Evolutionary conservation across 2,888 invertebrate species (phyloP).

Genomic region (Vandiemenella viatica): DNA sequence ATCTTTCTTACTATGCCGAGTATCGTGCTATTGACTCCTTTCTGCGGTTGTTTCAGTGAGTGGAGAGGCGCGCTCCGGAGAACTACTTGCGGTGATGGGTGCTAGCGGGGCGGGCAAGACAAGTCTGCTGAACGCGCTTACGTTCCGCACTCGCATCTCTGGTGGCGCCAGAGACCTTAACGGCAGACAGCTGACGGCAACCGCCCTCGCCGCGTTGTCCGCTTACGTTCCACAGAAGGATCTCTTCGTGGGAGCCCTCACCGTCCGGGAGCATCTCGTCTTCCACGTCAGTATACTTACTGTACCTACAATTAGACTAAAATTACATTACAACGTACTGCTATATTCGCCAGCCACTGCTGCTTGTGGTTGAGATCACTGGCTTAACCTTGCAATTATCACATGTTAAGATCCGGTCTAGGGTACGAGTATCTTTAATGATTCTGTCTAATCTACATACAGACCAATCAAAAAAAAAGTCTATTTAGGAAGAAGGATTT

Average conservation of each 20-base stretch:
- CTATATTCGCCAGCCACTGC: neutral
- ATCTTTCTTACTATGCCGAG: too few relatives aligned
- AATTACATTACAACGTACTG: too few relatives aligned
- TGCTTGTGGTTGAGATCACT: too few relatives aligned
- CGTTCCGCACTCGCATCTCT: conserved; percentile 49
- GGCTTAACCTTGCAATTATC: too few relatives aligned
- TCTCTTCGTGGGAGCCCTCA: conserved; percentile 64
- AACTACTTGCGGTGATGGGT: conserved; percentile 67
- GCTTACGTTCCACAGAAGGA: conserved; percentile 74
- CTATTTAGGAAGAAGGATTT: too few relatives aligned
- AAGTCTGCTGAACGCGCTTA: conserved; percentile 59
- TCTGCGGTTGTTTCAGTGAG: conserved; percentile 52
- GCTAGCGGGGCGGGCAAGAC: conserved; percentile 65
- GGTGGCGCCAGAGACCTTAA: conserved; percentile 49
- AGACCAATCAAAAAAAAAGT: too few relatives aligned
- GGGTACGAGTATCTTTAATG: too few relatives aligned
- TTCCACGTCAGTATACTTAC: conserved; percentile 64
- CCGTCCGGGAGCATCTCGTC: conserved; percentile 73
- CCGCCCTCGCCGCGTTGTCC: conserved; percentile 57
- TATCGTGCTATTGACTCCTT: too few relatives aligned
- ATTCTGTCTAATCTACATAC: too few relatives aligned
- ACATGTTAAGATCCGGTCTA: too few relatives aligned
- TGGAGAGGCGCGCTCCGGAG: conserved; percentile 58
- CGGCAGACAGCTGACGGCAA: conserved; percentile 45
- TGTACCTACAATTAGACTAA: too few relatives aligned